These are phyloP conservation scores for Mugil cephalus DNA, from an alignment of 2,113 vertebrate species.

Conservation along the genomic window DNA sequence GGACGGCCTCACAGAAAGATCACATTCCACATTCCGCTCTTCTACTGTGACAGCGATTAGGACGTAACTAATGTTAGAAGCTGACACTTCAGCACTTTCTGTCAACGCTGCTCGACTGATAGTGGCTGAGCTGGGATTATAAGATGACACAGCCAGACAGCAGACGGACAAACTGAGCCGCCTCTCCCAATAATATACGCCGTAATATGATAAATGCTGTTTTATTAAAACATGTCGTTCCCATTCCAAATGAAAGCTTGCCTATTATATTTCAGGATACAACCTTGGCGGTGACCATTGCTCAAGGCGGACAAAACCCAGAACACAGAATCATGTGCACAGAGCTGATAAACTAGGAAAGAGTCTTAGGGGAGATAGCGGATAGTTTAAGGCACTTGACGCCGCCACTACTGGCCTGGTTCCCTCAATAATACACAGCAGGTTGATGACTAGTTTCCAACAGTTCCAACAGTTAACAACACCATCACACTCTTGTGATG, in stretches of 20 bases:
- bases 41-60: slow-evolving; percentile 68
- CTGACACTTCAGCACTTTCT: slow-evolving; percentile 70
- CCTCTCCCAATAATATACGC: neutral
- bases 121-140: slow-evolving; percentile 26
- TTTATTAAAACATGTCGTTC: slow-evolving; percentile 2
- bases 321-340: slow-evolving; percentile 39
- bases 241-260: slow-evolving; percentile 4
- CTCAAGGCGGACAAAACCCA: slow-evolving; percentile 1
- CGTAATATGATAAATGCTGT: slow-evolving; percentile 3
- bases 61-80: slow-evolving; percentile 77
- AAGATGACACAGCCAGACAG: slow-evolving; percentile 53
- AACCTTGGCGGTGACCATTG: neutral
- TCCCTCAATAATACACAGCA: neutral
- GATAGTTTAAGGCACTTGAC: neutral
- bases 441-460: neutral
- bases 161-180: slow-evolving; percentile 18
- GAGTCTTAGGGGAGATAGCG: slow-evolving; percentile 19
- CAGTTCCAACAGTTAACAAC: neutral
- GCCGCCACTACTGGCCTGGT: neutral
- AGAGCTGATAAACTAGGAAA: slow-evolving; percentile 51
- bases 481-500: slow-evolving; percentile 44
- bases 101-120: slow-evolving; percentile 65
- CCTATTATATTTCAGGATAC: neutral
- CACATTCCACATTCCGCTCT: slow-evolving; percentile 63
- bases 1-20: slow-evolving; percentile 62